Evolutionary conservation across 92 coral and sea anemone species (phyloP), one percentile per base, ranked within the genome.

Genomic region (Paragorgia papillata): DNA sequence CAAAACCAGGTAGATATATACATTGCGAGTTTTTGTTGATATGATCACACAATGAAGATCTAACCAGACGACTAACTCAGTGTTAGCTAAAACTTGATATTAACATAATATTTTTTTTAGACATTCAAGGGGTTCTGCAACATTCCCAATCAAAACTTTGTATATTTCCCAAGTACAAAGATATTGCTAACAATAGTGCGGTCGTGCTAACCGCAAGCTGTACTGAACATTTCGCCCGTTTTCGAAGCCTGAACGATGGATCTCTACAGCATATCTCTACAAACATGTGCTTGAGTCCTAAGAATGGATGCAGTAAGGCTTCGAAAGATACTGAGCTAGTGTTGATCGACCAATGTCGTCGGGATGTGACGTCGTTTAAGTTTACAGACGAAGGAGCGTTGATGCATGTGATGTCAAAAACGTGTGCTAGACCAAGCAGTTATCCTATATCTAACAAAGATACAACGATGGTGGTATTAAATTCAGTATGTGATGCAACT

Each of bases 41-140:
- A n/a, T 37, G 43, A 37, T 12, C 43, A 37, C 12, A 37, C 43
- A 37, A 37, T 4, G 12, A 37, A 37, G 43, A 12, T 12, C 43
- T 4, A 37, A 37, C 43, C 12, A 12, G 43, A 37, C 12, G 43
- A n/a, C n/a, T n/a, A n/a, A n/a, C n/a, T n/a, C n/a, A 37, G 43
- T 12, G 6, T 37, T 5, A 37, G 12, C 43, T 4, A 5, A 5
- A 5, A 37, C 5, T 4, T 37, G 43, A 5, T 37, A 37, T 4
- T 37, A 12, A 5, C 43, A 37, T 4, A 37, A 4, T 37, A 4
- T 37, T 12, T 27, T 14, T n/a, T 28, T 26, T 10, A 63, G 70
- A 63, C 18, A 63, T 63, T 13, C 70, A 63, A 63, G 70, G 70
- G 15, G 70, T 63, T 29, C 51, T 63, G 4, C 70, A 63, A 63